Evolutionary conservation across 2,888 invertebrate species (phyloP), one percentile per base, ranked within the genome.

Genomic region (Amphipyra tragopoginis): DNA sequence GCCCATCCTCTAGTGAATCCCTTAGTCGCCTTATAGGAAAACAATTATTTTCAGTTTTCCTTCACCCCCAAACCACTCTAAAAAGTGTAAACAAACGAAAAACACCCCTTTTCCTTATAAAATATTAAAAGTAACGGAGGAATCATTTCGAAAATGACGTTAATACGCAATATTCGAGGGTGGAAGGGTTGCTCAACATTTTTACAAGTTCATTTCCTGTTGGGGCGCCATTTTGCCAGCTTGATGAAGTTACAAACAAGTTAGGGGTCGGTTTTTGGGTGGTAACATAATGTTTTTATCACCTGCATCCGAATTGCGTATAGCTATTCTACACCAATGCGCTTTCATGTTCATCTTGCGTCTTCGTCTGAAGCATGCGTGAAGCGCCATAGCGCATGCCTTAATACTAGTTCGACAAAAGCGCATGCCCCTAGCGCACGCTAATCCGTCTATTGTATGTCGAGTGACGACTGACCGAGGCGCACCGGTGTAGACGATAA

Each of bases 201-300:
- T 66, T 67, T 67, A 21, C 14, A 43, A 43, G 52, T 49, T 2
- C 39, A 48, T 67, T 65, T 57, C 68, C 43, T 40, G 49, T 67
- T 52, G 7, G 4, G 29, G 9, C 26, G 13, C 39, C 36, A 13
- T 34, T 39, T 15, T 15, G 15, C 21, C 21, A 9, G 11, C 5
- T 7, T 66, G 14, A 58, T 44, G 42, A 26, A 51, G 42, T 66
- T 60, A 29, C 15, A 48, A 60, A 49, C 9, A 59, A 48, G 15
- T 47, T 38, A n/a, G 9, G 26, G 15, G 43, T 38, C 29, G 26
- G 10, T 15, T 33, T 11, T n/a, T 10, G 13, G 33, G 34, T 15
- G 8, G 29, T 38, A 29, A 36, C 34, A 21, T 42, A 63, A 53
- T 47, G 36, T 42, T 64, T 36, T 11, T 45, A 7, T 15, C n/a